A percentile compares a stretch with the other conserved stretches of the same genome.
Conservation (phyloP, 2,888 invertebrate species). For the Prostheceraeus crozeri region DNA sequence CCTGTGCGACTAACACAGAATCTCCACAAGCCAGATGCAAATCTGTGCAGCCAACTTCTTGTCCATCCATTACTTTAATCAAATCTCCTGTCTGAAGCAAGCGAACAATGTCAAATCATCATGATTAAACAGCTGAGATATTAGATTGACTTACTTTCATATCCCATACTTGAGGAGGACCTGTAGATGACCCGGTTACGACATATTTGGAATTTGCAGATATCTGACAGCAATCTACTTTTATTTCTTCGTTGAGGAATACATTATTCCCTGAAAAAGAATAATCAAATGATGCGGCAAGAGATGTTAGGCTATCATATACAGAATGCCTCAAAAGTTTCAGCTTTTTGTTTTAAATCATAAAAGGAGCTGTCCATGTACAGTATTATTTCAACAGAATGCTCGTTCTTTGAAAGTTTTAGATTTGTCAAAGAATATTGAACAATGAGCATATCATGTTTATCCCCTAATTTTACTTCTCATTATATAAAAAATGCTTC, state of each 20-base stretch:
- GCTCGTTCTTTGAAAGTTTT: constrained; percentile 7
- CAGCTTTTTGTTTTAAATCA: no score
- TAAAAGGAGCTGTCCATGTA: no score
- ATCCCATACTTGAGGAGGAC: constrained; percentile 57
- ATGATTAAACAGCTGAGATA: constrained; percentile 1
- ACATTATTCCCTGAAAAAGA: constrained; percentile 36
- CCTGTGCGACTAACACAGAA: constrained; percentile 54
- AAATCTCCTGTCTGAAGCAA: constrained; percentile 53
- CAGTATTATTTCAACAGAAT: no score
- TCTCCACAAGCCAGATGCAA: constrained; percentile 55
- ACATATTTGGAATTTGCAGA: constrained; percentile 52
- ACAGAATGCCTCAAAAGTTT: no score
- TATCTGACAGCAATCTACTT: constrained; percentile 54
- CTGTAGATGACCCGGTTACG: constrained; percentile 54
- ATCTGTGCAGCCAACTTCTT: constrained; percentile 53
- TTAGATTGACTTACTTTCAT: constrained; percentile 47
- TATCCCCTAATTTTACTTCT: no score
- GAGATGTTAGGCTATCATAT: background rate
- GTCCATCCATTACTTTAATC: constrained; percentile 54
- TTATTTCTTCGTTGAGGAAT: constrained; percentile 36
- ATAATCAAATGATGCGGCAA: background rate
- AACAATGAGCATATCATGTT: no score
- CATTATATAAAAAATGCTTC: no score
- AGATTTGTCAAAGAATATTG: no score
- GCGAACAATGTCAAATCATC: constrained; percentile 1